Conservation (phyloP, 2,888 invertebrate species). For the Lypha dubia region DNA sequence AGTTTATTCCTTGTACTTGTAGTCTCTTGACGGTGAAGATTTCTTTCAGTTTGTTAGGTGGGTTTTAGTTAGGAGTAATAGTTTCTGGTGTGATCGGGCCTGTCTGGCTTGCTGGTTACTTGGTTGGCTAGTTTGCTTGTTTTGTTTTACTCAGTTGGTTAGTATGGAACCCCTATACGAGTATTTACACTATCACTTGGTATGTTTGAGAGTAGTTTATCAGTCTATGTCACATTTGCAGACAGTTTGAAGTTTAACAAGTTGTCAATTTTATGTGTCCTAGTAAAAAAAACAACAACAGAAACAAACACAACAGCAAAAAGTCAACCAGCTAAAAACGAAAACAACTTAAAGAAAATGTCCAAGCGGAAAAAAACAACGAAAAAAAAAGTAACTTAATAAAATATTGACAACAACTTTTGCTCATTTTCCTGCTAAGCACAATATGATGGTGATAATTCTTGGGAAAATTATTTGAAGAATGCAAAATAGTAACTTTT, state of each 20-base stretch:
- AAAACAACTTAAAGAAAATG: slow-evolving; percentile 44
- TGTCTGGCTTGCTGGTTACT: neutral
- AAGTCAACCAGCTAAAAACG: slow-evolving; percentile 35
- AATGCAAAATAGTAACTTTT: slow-evolving; percentile 42
- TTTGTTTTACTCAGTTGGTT: slow-evolving; percentile 22
- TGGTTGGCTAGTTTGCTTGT: slow-evolving; percentile 22
- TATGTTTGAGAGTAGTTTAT: slow-evolving; percentile 76
- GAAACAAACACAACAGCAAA: slow-evolving; percentile 13
- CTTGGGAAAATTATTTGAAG: slow-evolving; percentile 59
- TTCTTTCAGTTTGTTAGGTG: slow-evolving; percentile 49
- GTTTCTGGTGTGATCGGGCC: slow-evolving; percentile 36
- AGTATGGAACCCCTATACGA: slow-evolving; percentile 64
- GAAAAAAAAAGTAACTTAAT: neutral
- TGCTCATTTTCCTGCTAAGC: slow-evolving; percentile 47
- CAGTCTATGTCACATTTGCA: slow-evolving; percentile 79
- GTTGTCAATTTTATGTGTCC: slow-evolving; percentile 74
- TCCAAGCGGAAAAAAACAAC: slow-evolving; percentile 2
- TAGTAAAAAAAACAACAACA: slow-evolving; percentile 56
- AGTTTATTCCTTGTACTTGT: slow-evolving; percentile 38
- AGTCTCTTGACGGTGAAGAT: slow-evolving; percentile 50
- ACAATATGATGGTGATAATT: slow-evolving; percentile 54
- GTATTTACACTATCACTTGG: slow-evolving; percentile 63
- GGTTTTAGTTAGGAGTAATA: slow-evolving; percentile 65
- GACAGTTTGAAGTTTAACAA: slow-evolving; percentile 81
- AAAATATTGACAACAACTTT: slow-evolving; percentile 21